These are phyloP conservation scores for Ophion slaviceki DNA, from an alignment of 2,888 invertebrate genomes.

Conservation along the genomic window DNA sequence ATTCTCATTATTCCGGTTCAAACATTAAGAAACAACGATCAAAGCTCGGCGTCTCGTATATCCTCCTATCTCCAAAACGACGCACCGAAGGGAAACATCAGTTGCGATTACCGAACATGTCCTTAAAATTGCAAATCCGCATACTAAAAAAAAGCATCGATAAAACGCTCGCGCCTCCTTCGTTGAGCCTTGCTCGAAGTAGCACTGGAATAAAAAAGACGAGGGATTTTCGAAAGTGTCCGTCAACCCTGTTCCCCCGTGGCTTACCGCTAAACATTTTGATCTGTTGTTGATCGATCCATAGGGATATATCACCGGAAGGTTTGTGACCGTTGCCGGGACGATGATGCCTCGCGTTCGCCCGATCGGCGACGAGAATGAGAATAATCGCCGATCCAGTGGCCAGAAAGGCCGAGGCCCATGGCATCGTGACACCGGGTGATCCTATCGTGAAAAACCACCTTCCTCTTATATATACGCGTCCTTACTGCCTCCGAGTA, in stretches of 20 bases:
- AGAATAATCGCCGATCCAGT: slow-evolving; percentile 75
- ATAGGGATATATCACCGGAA: slow-evolving; percentile 89
- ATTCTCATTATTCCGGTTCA: no score
- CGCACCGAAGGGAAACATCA: no score
- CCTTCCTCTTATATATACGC: background rate
- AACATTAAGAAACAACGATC: no score
- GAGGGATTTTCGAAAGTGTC: background rate
- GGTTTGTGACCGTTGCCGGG: slow-evolving; percentile 79
- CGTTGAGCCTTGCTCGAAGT: background rate
- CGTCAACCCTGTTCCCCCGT: background rate
- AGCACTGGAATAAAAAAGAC: background rate
- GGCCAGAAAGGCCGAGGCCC: slow-evolving; percentile 76
- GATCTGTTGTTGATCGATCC: slow-evolving; percentile 96
- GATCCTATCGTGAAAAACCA: slow-evolving; percentile 45
- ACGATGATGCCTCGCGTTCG: slow-evolving; percentile 78
- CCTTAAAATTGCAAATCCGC: no score
- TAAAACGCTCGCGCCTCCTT: no score
- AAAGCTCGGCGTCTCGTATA: no score
- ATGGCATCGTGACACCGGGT: slow-evolving; percentile 74
- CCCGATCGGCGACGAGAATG: slow-evolving; percentile 72
- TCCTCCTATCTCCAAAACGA: no score
- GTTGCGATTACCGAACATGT: no score
- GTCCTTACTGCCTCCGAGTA: background rate
- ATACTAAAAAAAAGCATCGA: no score
- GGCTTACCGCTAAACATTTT: slow-evolving; percentile 94